Conservation (phyloP, 2,888 invertebrate species). For the Diogma glabrata region DNA sequence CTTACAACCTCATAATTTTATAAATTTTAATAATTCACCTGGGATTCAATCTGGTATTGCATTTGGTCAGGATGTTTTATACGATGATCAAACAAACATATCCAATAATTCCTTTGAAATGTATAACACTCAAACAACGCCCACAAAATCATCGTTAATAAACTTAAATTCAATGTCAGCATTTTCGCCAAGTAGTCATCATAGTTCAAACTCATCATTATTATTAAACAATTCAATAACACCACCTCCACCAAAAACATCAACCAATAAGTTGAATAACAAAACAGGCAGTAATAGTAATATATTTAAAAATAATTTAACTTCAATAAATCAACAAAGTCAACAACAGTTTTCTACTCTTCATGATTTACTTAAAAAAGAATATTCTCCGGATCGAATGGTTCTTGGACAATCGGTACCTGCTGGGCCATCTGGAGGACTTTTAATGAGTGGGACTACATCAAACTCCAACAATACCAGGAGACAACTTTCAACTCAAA, state of each 20-base stretch:
- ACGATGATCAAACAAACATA: slow-evolving; percentile 24
- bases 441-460: slow-evolving; percentile 20
- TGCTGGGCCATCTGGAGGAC: slow-evolving; percentile 38
- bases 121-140: slow-evolving; percentile 35
- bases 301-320: slow-evolving; percentile 19
- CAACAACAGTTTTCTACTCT: slow-evolving; percentile 36
- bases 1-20: slow-evolving; percentile 20
- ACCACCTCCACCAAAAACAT: slow-evolving; percentile 26
- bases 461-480: slow-evolving; percentile 11
- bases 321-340: slow-evolving; percentile 11
- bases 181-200: slow-evolving; percentile 46
- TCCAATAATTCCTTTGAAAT: slow-evolving; percentile 35
- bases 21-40: slow-evolving; percentile 1
- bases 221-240: slow-evolving; percentile 33
- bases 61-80: slow-evolving; percentile 16
- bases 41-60: slow-evolving; percentile 15
- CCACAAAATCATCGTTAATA: slow-evolving; percentile 26
- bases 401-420: slow-evolving; percentile 52
- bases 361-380: slow-evolving; percentile 57
- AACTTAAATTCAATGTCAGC: slow-evolving; percentile 33
- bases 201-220: slow-evolving; percentile 43
- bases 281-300: slow-evolving; percentile 29
- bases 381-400: slow-evolving; percentile 46
- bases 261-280: slow-evolving; percentile 21
- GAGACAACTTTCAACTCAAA: slow-evolving; percentile 22